Evolutionary conservation across 2,113 vertebrate species (phyloP).

Genomic region (Pachycephala philippinensis): DNA sequence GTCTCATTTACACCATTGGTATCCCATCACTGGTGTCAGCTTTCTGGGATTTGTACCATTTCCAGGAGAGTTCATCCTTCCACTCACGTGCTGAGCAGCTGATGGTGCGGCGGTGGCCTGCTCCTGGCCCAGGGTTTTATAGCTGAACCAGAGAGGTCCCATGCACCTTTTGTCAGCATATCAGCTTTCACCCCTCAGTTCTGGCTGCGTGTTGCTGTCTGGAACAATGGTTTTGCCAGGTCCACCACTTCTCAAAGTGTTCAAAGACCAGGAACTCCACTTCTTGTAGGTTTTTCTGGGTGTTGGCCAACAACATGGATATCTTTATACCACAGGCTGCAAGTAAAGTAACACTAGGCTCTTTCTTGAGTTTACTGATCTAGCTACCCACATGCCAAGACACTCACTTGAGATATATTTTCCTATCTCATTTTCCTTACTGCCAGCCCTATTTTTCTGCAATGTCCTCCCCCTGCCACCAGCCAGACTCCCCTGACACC

Average conservation of each 20-base stretch:
- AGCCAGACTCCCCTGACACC: background rate
- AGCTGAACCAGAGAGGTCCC: background rate
- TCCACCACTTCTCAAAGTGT: background rate
- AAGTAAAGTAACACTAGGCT: accelerated
- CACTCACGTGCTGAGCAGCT: background rate
- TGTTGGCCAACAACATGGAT: background rate
- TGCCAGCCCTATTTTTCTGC: background rate
- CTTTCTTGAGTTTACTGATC: background rate
- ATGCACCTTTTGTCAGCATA: accelerated
- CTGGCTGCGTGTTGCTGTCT: background rate
- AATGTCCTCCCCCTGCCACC: background rate
- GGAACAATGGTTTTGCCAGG: background rate
- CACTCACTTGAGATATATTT: background rate
- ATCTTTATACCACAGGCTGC: background rate
- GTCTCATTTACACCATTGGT: background rate
- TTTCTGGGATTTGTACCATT: background rate
- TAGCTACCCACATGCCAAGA: background rate
- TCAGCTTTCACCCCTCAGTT: background rate
- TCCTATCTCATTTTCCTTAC: background rate
- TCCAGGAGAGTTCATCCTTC: background rate
- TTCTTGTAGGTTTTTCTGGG: background rate
- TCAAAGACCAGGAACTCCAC: background rate
- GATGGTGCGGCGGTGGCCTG: accelerated
- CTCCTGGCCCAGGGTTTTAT: background rate
- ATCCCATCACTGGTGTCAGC: background rate